A percentile compares a stretch with the other conserved stretches of the same genome.
Conservation (phyloP, 2,888 invertebrate genomes). For the Apamea anceps region DNA sequence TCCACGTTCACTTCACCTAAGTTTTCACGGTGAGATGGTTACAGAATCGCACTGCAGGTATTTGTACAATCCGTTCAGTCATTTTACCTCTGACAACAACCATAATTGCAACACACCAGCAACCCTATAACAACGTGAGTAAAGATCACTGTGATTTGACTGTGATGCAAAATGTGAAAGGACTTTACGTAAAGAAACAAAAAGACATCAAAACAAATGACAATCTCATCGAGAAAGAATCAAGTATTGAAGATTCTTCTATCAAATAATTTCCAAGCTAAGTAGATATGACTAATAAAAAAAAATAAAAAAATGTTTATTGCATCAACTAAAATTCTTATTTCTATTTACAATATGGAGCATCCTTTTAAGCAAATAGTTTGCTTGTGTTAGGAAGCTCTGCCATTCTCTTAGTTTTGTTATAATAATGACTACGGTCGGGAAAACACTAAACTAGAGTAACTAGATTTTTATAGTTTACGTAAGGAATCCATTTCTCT, state of each 20-base stretch:
- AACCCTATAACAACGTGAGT: background rate
- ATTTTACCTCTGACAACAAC: background rate
- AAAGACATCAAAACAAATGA: background rate
- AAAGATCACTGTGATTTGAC: background rate
- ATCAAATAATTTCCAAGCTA: background rate
- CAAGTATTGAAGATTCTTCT: background rate
- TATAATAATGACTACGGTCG: background rate
- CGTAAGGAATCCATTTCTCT: constrained; percentile 7
- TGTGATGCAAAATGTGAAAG: background rate
- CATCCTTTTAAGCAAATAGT: too few species aligned
- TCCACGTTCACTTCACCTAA: too few species aligned
- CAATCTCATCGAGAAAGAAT: background rate
- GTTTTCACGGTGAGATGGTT: too few species aligned
- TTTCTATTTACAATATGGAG: too few species aligned
- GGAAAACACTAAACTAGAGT: constrained; percentile 2
- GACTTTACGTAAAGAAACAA: background rate
- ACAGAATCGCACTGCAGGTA: too few species aligned
- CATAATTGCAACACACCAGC: background rate
- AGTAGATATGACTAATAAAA: background rate
- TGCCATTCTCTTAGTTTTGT: too few species aligned
- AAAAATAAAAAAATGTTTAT: too few species aligned
- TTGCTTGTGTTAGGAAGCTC: too few species aligned
- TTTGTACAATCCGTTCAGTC: too few species aligned
- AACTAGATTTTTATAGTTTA: background rate
- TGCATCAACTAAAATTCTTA: too few species aligned